Evolutionary conservation across 2,888 invertebrate species (phyloP).

Genomic region (Erebia epiphron): DNA sequence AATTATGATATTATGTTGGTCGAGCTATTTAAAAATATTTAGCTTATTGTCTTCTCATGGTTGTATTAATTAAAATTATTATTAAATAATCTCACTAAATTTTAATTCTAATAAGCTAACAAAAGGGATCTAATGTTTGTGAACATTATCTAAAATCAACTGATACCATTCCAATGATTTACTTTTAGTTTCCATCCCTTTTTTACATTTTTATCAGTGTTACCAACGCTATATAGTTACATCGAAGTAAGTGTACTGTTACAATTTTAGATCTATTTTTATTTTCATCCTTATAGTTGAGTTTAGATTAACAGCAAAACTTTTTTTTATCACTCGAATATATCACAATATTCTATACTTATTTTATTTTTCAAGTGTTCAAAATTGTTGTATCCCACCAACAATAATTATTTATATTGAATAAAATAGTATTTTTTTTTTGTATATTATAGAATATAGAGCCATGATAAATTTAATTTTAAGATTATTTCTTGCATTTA

Average conservation of each 20-base stretch:
- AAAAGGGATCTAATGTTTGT: not conserved
- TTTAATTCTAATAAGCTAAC: not conserved
- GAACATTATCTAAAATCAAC: not conserved
- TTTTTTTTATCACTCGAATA: not conserved
- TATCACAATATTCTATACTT: constrained; percentile 8
- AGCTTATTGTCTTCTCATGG: not conserved
- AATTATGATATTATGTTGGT: not conserved
- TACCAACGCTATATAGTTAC: constrained; percentile 15
- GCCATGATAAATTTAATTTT: constrained; percentile 18
- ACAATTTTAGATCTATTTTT: constrained; percentile 1
- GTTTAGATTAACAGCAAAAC: not conserved
- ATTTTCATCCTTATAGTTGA: not conserved
- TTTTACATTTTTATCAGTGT: constrained; percentile 7
- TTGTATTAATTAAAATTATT: not conserved
- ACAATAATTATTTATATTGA: constrained; percentile 17
- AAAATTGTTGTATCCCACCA: constrained; percentile 44
- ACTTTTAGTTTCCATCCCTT: not conserved
- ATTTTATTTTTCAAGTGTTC: constrained; percentile 8
- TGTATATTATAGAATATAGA: constrained; percentile 14
- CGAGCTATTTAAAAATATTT: not conserved
- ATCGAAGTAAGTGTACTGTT: constrained; percentile 15
- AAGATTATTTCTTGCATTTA: constrained; percentile 28
- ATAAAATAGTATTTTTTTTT: constrained; percentile 2
- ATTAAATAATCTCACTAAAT: constrained; percentile 14
- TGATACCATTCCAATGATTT: constrained; percentile 16